A percentile compares a stretch with the other conserved stretches of the same genome.
Conservation (phyloP, 1,140 invertebrate genomes). For the Drosophila lacteicornis region DNA sequence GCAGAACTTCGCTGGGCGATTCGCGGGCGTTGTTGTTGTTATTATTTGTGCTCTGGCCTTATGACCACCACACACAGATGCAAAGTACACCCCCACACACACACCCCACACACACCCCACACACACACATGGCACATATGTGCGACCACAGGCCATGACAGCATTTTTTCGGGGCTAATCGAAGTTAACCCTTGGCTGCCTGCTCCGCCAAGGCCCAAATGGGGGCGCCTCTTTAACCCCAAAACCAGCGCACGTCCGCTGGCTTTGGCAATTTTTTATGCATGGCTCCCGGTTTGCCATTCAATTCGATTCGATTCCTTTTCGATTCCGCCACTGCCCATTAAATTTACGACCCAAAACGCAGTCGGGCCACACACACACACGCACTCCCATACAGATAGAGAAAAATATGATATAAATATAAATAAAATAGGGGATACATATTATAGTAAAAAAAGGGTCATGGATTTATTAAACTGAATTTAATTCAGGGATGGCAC, state of each 20-base stretch:
- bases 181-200: slow-evolving; percentile 78
- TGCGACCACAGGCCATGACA: slow-evolving; percentile 81
- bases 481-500: too few relatives aligned
- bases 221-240: neutral
- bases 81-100: slow-evolving; percentile 7
- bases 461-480: too few relatives aligned
- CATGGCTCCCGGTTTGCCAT: slow-evolving; percentile 78
- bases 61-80: slow-evolving; percentile 62
- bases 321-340: slow-evolving; percentile 71
- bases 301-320: slow-evolving; percentile 80
- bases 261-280: slow-evolving; percentile 80
- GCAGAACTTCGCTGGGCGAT: slow-evolving; percentile 20
- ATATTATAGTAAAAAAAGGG: too few relatives aligned
- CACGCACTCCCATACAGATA: neutral
- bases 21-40: slow-evolving; percentile 61
- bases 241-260: slow-evolving; percentile 9
- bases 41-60: slow-evolving; percentile 76
- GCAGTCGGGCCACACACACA: slow-evolving; percentile 57
- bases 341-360: slow-evolving; percentile 83
- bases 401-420: neutral
- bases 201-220: neutral
- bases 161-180: slow-evolving; percentile 77
- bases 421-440: too few relatives aligned
- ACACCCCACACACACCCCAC: neutral
- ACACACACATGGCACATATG: slow-evolving; percentile 61